phyloP scores from a whole-genome alignment of 2,113 vertebrate species.

The Anseranas semipalmata region DNA sequence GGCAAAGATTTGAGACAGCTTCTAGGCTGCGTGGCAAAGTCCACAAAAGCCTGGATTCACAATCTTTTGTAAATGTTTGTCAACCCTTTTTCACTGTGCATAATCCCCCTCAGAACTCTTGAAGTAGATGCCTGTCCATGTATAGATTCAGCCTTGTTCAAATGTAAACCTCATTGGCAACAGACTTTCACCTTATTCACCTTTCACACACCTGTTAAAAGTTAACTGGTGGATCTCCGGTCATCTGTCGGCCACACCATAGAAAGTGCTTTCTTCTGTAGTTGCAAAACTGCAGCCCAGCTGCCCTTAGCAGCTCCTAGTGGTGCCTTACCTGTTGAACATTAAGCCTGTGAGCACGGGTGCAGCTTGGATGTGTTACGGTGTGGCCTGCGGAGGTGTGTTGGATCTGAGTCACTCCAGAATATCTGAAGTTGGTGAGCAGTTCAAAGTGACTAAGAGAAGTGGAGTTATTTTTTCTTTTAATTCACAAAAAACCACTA shows the following conservation, averaged over 20 bases:
- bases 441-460: no score
- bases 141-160: background rate
- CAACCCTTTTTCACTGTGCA: background rate
- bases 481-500: background rate
- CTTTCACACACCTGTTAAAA: background rate
- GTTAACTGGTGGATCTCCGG: background rate
- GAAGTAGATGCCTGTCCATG: background rate
- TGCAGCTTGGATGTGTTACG: background rate
- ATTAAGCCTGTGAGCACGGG: no score
- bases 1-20: background rate
- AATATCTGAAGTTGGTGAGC: background rate
- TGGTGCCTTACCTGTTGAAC: background rate
- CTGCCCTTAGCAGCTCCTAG: background rate
- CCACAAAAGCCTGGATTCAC: background rate
- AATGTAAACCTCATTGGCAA: background rate
- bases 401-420: background rate
- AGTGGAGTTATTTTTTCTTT: background rate
- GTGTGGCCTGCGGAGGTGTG: background rate
- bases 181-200: background rate
- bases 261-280: background rate
- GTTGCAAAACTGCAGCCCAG: background rate
- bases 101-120: background rate
- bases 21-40: background rate
- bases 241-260: background rate
- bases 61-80: background rate